Conservation (phyloP, 2,113 vertebrate species). For the Alectura lathami region DNA sequence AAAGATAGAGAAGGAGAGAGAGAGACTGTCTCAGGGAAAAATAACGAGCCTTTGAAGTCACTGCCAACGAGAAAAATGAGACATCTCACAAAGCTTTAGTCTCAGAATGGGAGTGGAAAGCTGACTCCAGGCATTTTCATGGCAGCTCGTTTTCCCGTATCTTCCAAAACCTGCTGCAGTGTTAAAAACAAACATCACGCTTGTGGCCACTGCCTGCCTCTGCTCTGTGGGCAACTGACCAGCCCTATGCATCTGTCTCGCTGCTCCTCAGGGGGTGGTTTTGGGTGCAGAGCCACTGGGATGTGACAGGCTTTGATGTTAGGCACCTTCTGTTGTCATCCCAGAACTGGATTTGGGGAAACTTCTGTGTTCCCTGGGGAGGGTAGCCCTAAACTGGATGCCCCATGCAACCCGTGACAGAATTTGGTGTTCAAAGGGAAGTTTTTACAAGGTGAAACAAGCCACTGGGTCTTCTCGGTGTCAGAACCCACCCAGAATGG, state of each 20-base stretch:
- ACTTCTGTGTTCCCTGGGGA: neutral
- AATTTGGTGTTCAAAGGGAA: neutral
- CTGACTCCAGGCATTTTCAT: neutral
- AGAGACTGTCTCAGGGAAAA: neutral
- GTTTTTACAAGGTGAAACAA: neutral
- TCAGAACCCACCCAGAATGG: neutral
- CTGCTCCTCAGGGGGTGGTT: neutral
- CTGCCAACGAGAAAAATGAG: neutral
- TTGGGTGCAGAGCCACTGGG: neutral
- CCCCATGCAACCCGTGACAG: neutral
- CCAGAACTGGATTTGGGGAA: neutral
- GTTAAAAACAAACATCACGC: neutral
- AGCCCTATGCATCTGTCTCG: neutral
- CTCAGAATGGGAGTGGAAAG: neutral
- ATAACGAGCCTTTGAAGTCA: neutral
- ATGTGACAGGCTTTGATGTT: neutral
- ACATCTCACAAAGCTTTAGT: neutral
- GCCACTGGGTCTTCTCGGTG: neutral
- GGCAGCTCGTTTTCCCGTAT: fast-evolving
- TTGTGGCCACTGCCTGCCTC: neutral
- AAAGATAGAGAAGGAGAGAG: neutral
- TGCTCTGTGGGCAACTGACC: neutral
- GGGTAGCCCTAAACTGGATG: neutral
- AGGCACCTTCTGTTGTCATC: neutral
- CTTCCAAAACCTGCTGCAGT: neutral